phyloP scores from a whole-genome alignment of 2,888 invertebrate genomes.

The Stomorhina lunata region DNA sequence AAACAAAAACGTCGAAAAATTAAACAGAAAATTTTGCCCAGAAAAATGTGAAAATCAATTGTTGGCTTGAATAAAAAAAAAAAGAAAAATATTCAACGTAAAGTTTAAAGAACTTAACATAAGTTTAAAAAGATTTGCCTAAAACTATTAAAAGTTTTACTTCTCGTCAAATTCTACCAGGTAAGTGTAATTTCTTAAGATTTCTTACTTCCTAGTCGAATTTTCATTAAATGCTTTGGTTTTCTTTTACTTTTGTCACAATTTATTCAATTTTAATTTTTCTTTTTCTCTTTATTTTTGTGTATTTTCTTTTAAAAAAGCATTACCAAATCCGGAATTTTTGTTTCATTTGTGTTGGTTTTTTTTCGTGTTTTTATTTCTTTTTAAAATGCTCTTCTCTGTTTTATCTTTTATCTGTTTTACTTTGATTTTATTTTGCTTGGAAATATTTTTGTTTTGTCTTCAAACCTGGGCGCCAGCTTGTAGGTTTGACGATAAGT shows the following conservation, averaged over 20 bases:
- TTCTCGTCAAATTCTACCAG: no score
- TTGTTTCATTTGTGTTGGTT: slow-evolving; percentile 18
- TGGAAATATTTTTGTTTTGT: no score
- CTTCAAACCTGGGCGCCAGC: no score
- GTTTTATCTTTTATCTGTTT: slow-evolving; percentile 33
- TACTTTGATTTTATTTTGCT: slow-evolving; percentile 19
- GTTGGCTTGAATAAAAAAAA: not conserved
- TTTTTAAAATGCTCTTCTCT: slow-evolving; percentile 17
- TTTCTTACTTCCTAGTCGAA: no score
- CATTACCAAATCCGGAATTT: slow-evolving; percentile 57
- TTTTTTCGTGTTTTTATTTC: slow-evolving; percentile 9
- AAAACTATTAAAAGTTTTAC: not conserved
- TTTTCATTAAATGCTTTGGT: slow-evolving; percentile 40
- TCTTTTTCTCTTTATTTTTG: not conserved
- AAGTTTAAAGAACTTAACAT: not conserved
- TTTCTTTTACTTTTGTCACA: not conserved
- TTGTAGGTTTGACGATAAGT: no score
- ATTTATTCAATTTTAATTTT: not conserved
- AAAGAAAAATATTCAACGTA: slow-evolving; percentile 1
- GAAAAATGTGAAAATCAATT: not conserved
- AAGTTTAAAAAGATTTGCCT: not conserved
- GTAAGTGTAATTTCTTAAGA: no score
- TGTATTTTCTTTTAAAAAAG: not conserved
- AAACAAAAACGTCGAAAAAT: slow-evolving; percentile 57
- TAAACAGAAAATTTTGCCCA: slow-evolving; percentile 44